A percentile compares a stretch with the other conserved stretches of the same genome.
phyloP scores from a whole-genome alignment of 2,113 vertebrate species.

The Engystomops pustulosus region DNA sequence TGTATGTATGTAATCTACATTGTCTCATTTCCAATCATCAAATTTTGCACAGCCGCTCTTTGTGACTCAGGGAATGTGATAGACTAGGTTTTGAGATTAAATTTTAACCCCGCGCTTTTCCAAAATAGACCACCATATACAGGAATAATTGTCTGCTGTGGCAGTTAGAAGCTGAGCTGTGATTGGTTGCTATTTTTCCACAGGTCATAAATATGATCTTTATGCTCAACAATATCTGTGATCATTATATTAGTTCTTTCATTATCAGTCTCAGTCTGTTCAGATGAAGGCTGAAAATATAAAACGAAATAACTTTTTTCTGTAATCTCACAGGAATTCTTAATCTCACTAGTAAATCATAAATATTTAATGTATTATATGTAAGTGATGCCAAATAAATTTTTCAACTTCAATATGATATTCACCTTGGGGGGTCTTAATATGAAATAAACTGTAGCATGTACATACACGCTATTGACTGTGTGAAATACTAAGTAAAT shows the following conservation, averaged over 20 bases:
- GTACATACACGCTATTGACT: constrained; percentile 1
- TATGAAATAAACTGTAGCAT: background rate
- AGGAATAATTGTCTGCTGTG: no score
- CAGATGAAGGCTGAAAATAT: background rate
- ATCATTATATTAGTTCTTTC: background rate
- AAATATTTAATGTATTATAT: background rate
- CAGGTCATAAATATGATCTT: no score
- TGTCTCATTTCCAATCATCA: no score
- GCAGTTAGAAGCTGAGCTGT: no score
- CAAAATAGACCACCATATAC: no score
- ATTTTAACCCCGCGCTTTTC: no score
- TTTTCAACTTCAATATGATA: constrained; percentile 19
- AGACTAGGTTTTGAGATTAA: no score
- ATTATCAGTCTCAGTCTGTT: background rate
- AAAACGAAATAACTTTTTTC: background rate
- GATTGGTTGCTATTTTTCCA: no score
- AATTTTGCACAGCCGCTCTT: no score
- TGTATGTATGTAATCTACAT: no score
- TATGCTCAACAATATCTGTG: no score
- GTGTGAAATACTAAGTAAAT: background rate
- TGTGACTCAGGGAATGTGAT: no score
- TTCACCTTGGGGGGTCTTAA: constrained; percentile 7
- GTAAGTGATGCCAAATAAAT: constrained; percentile 1
- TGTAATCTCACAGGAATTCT: background rate
- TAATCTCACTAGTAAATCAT: constrained; percentile 28